Conservation (phyloP, 2,113 vertebrate species). For the Dicentrarchus labrax region DNA sequence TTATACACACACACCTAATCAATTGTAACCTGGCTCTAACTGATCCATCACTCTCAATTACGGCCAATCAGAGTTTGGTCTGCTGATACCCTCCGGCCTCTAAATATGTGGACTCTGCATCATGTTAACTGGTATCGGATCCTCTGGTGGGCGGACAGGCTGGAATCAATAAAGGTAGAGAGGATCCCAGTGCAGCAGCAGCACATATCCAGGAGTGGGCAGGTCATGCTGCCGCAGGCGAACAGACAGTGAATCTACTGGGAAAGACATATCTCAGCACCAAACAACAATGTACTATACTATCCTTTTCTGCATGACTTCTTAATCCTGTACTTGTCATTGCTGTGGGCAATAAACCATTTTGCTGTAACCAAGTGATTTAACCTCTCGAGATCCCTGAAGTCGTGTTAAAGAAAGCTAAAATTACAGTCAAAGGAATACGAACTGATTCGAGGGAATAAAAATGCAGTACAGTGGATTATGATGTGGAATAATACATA, state of each 20-base stretch:
- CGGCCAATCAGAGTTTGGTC: slow-evolving; percentile 59
- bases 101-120: slow-evolving; percentile 73
- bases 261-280: slow-evolving; percentile 40
- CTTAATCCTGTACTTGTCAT: slow-evolving; percentile 50
- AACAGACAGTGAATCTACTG: slow-evolving; percentile 29
- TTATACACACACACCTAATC: slow-evolving; percentile 74
- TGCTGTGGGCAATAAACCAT: slow-evolving; percentile 38
- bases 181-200: slow-evolving; percentile 48
- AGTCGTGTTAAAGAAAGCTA: slow-evolving; percentile 19
- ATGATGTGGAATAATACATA: background rate
- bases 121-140: slow-evolving; percentile 73
- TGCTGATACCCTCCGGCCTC: slow-evolving; percentile 70
- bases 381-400: slow-evolving; percentile 34
- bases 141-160: slow-evolving; percentile 66
- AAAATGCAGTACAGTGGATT: background rate
- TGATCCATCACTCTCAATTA: slow-evolving; percentile 83
- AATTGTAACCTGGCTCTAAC: slow-evolving; percentile 65
- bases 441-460: background rate
- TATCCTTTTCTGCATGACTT: slow-evolving; percentile 32
- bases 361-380: slow-evolving; percentile 42
- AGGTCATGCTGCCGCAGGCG: slow-evolving; percentile 41
- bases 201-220: slow-evolving; percentile 33
- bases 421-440: slow-evolving; percentile 17
- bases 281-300: slow-evolving; percentile 32
- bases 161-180: slow-evolving; percentile 61